A percentile compares a stretch with the other conserved stretches of the same genome.
Conservation (phyloP, 2,888 invertebrate species). For the Dryobota labecula region DNA sequence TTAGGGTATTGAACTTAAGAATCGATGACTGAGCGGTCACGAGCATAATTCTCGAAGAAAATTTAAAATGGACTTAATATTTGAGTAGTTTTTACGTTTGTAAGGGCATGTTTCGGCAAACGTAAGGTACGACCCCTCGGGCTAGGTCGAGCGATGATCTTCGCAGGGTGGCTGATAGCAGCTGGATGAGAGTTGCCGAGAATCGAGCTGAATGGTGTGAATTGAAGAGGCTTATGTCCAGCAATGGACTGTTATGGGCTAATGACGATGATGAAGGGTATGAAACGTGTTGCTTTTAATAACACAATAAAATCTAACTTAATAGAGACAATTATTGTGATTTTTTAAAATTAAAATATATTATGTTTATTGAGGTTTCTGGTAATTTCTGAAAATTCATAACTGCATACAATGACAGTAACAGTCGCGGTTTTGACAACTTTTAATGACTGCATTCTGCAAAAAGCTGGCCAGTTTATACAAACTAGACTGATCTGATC, state of each 20-base stretch:
- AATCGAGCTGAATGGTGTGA: too few relatives aligned
- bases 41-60: neutral
- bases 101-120: too few relatives aligned
- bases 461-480: neutral
- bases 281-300: neutral
- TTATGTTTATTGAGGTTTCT: neutral
- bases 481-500: too few relatives aligned
- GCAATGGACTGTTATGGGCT: too few relatives aligned
- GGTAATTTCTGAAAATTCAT: neutral
- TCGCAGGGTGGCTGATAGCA: too few relatives aligned
- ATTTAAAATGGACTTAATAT: neutral
- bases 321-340: neutral
- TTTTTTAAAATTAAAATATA: neutral
- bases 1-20: neutral
- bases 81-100: neutral
- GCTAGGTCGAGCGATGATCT: too few relatives aligned
- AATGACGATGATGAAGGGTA: too few relatives aligned
- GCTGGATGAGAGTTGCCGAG: too few relatives aligned
- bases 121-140: too few relatives aligned
- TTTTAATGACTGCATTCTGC: neutral
- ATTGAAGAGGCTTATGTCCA: too few relatives aligned
- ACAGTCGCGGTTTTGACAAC: neutral
- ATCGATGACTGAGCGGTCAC: slow-evolving; percentile 28
- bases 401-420: neutral
- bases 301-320: neutral